Evolutionary conservation across 2,113 vertebrate genomes (phyloP), one percentile per base, ranked within the genome.

Genomic region (Pachypanchax playfairii): DNA sequence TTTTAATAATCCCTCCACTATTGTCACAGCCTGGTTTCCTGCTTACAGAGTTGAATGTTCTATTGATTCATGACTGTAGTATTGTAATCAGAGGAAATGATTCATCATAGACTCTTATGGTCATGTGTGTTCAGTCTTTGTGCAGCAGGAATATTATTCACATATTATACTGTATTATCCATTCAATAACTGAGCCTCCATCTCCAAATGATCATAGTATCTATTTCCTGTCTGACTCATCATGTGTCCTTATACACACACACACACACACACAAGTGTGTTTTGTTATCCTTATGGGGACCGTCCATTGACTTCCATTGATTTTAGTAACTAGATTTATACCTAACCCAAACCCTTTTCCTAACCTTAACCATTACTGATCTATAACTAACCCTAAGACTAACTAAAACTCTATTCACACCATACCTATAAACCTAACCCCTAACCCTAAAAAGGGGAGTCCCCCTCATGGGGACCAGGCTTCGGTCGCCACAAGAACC

Each of bases 201-300:
- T 48, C 64, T 75, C 48, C 75, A 41, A 80, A 62, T 71, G 65
- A 65, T 61, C 64, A 75, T 44, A 29, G 41, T 44, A 51, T 77
- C 52, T 33, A 24, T 66, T 81, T 85, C 77, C 82, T 73, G 66
- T 70, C 38, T 83, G 82, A 76, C 73, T 85, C 80, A 79, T 75
- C 48, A 70, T 73, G 21, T 36, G 15, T 56, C 3, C 47, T 33
- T 17, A 15, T 39, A 59, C 46, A 13, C 33, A 56, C 66, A 64
- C 18, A 15, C n/a, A 50, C 22, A 29, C 61, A 65, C 26, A 61
- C 49, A 68, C 26, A 33, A n/a, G n/a, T n/a, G n/a, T n/a, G n/a
- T n/a, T n/a, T n/a, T n/a, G n/a, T n/a, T n/a, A n/a, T n/a, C n/a
- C n/a, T n/a, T n/a, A n/a, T n/a, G n/a, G n/a, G n/a, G n/a, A n/a